These are phyloP conservation scores for Tortrix viridana DNA, from an alignment of 2,888 invertebrate genomes.

Conservation along the genomic window DNA sequence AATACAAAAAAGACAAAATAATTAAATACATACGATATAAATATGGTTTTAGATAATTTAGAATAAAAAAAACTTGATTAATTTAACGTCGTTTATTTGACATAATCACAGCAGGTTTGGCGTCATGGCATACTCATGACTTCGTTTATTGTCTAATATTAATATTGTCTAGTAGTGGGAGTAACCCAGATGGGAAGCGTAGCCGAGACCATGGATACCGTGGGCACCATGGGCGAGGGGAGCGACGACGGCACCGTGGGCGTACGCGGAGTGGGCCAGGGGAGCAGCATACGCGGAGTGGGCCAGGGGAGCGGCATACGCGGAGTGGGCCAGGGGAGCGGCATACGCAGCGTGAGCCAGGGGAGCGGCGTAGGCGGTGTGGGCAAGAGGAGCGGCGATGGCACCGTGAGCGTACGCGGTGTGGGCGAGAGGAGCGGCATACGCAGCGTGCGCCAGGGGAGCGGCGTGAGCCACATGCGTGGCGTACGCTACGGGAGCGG, in stretches of 20 bases:
- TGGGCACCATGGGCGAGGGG: slow-evolving; percentile 29
- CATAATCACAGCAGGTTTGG: slow-evolving; percentile 55
- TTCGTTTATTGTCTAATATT: slow-evolving; percentile 45
- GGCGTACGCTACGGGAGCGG: slow-evolving; percentile 48
- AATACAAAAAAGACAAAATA: no score
- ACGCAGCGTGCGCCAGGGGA: slow-evolving; percentile 46
- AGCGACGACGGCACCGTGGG: slow-evolving; percentile 41
- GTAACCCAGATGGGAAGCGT: slow-evolving; percentile 54
- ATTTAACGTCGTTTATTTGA: slow-evolving; percentile 41
- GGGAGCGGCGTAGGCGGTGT: slow-evolving; percentile 40
- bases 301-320: slow-evolving; percentile 40
- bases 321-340: slow-evolving; percentile 40
- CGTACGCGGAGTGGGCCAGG: slow-evolving; percentile 40
- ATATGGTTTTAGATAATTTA: no score
- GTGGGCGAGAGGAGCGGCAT: slow-evolving; percentile 48
- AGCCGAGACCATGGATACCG: slow-evolving; percentile 39
- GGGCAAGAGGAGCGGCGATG: slow-evolving; percentile 40
- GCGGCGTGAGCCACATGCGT: slow-evolving; percentile 45
- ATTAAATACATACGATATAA: no score
- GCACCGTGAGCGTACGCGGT: slow-evolving; percentile 45
- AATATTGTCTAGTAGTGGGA: slow-evolving; percentile 49
- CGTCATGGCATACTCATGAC: slow-evolving; percentile 40
- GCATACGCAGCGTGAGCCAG: slow-evolving; percentile 35
- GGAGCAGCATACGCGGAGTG: slow-evolving; percentile 41
- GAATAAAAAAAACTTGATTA: slow-evolving; percentile 8